These are phyloP conservation scores for Colossoma macropomum DNA, from an alignment of 2,113 vertebrate species.

Conservation along the genomic window DNA sequence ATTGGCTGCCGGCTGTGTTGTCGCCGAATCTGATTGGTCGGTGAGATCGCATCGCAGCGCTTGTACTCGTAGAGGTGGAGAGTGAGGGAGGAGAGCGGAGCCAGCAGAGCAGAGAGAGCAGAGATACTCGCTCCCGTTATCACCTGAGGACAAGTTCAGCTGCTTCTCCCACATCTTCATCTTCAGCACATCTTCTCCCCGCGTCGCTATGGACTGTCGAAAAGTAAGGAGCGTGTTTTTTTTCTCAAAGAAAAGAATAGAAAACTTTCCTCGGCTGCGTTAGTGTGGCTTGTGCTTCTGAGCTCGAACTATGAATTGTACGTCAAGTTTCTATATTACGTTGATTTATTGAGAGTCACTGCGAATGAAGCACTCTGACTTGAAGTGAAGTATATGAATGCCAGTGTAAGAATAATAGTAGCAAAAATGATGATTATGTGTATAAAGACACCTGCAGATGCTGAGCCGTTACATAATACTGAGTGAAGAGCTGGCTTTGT, in stretches of 20 bases:
- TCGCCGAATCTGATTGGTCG: slow-evolving; percentile 43
- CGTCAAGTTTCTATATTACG: not conserved
- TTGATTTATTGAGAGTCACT: not conserved
- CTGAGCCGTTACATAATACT: slow-evolving; percentile 4
- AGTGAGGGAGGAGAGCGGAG: slow-evolving; percentile 37
- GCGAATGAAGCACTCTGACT: not conserved
- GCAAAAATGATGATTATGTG: not conserved
- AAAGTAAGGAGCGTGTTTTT: slow-evolving; percentile 58
- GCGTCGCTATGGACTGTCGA: slow-evolving; percentile 58
- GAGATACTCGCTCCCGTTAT: not conserved
- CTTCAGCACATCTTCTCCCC: slow-evolving; percentile 1
- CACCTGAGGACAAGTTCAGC: not conserved
- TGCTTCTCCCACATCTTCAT: not conserved
- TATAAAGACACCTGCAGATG: not conserved
- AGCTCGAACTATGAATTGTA: not conserved
- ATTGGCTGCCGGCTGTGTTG: not conserved
- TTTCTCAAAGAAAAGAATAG: not conserved
- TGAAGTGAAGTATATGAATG: not conserved
- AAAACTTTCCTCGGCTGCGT: slow-evolving; percentile 7
- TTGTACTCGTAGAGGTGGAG: not conserved
- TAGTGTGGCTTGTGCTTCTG: not conserved
- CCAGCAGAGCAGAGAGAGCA: not conserved
- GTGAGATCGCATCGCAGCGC: not conserved
- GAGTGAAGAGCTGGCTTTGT: not conserved
- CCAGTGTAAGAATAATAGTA: not conserved